A percentile compares a stretch with the other conserved stretches of the same genome.
Conservation (phyloP, 2,797 vertebrate genomes). For the Sphenodon punctatus region DNA sequence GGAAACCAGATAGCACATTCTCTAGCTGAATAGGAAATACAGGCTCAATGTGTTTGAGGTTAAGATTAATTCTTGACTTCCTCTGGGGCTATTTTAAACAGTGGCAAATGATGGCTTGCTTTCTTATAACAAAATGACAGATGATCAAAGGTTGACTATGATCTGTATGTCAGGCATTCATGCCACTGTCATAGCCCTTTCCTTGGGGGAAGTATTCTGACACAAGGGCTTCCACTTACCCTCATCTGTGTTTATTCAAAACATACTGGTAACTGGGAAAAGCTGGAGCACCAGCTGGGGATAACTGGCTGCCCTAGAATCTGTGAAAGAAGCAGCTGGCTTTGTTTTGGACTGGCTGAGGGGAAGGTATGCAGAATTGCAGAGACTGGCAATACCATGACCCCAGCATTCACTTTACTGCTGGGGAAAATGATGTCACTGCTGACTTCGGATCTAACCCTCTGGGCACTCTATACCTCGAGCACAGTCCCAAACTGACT, state of each 20-base stretch:
- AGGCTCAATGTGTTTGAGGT: slow-evolving; percentile 80
- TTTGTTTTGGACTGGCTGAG: background rate
- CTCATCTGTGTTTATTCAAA: slow-evolving; percentile 63
- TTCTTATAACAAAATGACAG: slow-evolving; percentile 76
- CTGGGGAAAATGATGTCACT: background rate
- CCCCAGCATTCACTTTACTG: rapidly evolving
- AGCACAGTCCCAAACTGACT: background rate
- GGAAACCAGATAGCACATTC: slow-evolving; percentile 80
- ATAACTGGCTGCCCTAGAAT: background rate
- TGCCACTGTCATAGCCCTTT: slow-evolving; percentile 44
- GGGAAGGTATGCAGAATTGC: background rate
- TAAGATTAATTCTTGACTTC: slow-evolving; percentile 81
- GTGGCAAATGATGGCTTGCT: slow-evolving; percentile 75
- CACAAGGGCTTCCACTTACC: slow-evolving; percentile 54
- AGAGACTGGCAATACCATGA: background rate
- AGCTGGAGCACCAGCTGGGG: background rate
- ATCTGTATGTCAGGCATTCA: slow-evolving; percentile 69
- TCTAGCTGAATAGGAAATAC: slow-evolving; percentile 77
- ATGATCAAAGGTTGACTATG: slow-evolving; percentile 75
- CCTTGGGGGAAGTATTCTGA: slow-evolving; percentile 60
- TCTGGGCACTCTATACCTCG: background rate
- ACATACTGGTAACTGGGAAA: slow-evolving; percentile 52
- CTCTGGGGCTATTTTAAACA: slow-evolving; percentile 78
- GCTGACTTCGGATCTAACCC: background rate
- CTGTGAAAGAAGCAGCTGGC: background rate